Evolutionary conservation across 2,888 invertebrate species (phyloP).

Genomic region (Creontiades dilutus): DNA sequence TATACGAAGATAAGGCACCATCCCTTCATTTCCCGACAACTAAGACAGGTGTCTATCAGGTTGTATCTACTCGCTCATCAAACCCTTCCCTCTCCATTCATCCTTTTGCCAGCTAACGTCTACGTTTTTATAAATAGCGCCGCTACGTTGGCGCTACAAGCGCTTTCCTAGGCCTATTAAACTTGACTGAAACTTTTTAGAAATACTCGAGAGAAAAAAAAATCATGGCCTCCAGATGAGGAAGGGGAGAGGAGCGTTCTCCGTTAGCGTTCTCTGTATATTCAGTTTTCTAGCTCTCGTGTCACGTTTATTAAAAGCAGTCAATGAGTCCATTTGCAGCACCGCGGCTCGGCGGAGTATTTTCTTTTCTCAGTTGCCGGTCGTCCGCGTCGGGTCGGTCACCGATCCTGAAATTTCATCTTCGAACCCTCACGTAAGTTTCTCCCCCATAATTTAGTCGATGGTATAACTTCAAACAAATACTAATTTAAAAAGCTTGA

Average conservation of each 20-base stretch:
- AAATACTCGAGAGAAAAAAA: background rate
- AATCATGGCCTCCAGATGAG: background rate
- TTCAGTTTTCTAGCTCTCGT: slow-evolving; percentile 43
- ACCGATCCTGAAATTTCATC: background rate
- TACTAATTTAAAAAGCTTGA: too few relatives aligned
- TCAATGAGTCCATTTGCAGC: slow-evolving; percentile 50
- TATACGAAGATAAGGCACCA: too few relatives aligned
- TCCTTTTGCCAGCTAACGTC: background rate
- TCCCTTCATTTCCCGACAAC: too few relatives aligned
- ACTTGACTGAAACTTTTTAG: slow-evolving; percentile 4
- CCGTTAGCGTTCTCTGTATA: slow-evolving; percentile 1
- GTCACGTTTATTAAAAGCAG: slow-evolving; percentile 62
- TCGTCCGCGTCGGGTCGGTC: slow-evolving; percentile 22
- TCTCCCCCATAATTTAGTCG: too few relatives aligned
- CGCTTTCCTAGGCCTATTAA: slow-evolving; percentile 20
- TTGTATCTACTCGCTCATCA: background rate
- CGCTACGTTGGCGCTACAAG: background rate
- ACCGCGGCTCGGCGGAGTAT: background rate
- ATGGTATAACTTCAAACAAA: too few relatives aligned
- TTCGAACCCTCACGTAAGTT: background rate
- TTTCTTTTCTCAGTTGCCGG: background rate
- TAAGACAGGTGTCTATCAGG: background rate
- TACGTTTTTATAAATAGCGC: background rate
- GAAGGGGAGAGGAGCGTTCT: background rate
- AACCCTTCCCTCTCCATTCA: background rate